Conservation (phyloP, 92 coral and sea anemone genomes). For the Epizoanthus rinbou region DNA sequence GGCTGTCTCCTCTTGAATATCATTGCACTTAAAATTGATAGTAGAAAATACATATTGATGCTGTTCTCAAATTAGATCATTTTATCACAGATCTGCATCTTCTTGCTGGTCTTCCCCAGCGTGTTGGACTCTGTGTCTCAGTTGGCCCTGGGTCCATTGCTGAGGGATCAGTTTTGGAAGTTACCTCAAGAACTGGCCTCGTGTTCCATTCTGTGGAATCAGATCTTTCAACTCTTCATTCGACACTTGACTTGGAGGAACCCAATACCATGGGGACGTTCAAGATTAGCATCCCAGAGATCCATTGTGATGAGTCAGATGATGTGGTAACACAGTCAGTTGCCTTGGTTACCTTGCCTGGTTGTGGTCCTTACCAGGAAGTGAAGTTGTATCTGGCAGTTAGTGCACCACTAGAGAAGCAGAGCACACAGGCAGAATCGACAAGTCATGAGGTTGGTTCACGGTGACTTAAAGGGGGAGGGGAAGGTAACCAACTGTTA, state of each 20-base stretch:
- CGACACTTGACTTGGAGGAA: slow-evolving; percentile 70
- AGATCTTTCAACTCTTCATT: slow-evolving; percentile 68
- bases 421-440: slow-evolving; percentile 65
- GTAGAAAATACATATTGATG: too few species aligned
- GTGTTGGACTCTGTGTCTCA: slow-evolving; percentile 68
- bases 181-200: slow-evolving; percentile 74
- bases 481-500: not conserved
- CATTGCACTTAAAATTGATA: too few species aligned
- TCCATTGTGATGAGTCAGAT: slow-evolving; percentile 43
- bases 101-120: slow-evolving; percentile 78
- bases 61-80: too few species aligned
- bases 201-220: slow-evolving; percentile 66
- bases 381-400: slow-evolving; percentile 68
- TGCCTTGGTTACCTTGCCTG: slow-evolving; percentile 82
- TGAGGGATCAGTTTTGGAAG: slow-evolving; percentile 73
- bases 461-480: not conserved
- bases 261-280: slow-evolving; percentile 58
- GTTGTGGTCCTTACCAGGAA: slow-evolving; percentile 76
- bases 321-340: slow-evolving; percentile 57
- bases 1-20: too few species aligned
- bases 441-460: slow-evolving; percentile 59
- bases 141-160: slow-evolving; percentile 94
- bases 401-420: slow-evolving; percentile 69
- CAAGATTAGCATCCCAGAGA: slow-evolving; percentile 51
- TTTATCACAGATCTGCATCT: slow-evolving; percentile 62